A percentile compares a stretch with the other conserved stretches of the same genome.
Conservation (phyloP, 1,140 invertebrate species). For the Idris sp. region DNA sequence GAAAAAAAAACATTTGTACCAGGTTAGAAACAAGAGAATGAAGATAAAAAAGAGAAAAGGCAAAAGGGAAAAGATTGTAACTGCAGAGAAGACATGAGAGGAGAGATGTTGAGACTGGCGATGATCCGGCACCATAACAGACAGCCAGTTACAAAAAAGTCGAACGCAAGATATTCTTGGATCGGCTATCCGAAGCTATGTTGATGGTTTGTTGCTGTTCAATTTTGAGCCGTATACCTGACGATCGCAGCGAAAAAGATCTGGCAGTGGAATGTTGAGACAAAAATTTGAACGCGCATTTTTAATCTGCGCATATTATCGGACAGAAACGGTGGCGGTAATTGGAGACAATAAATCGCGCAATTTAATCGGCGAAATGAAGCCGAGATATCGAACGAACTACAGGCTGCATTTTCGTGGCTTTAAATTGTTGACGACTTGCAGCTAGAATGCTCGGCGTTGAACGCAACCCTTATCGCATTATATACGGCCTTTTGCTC, state of each 20-base stretch:
- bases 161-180: conserved; percentile 73
- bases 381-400: conserved; percentile 22
- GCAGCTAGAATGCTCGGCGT: conserved; percentile 30
- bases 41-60: conserved; percentile 33
- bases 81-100: conserved; percentile 53
- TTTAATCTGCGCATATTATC: conserved; percentile 23
- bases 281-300: conserved; percentile 56
- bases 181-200: conserved; percentile 75
- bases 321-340: not conserved
- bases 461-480: conserved; percentile 55
- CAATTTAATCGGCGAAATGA: conserved; percentile 36
- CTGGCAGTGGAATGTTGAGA: conserved; percentile 70
- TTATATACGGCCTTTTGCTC: conserved; percentile 54
- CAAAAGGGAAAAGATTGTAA: conserved; percentile 30
- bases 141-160: conserved; percentile 78
- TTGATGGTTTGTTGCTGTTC: conserved; percentile 78
- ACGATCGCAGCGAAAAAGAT: conserved; percentile 73
- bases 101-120: conserved; percentile 66
- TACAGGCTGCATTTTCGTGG: conserved; percentile 34
- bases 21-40: conserved; percentile 37
- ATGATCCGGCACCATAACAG: conserved; percentile 77
- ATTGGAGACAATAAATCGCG: conserved; percentile 33
- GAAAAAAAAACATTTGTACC: not conserved
- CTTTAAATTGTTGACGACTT: conserved; percentile 46
- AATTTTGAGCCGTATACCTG: conserved; percentile 77